Base-by-base conservation (phyloP, 2,888 invertebrate genomes). In the Hoplodrina ambigua region DNA sequence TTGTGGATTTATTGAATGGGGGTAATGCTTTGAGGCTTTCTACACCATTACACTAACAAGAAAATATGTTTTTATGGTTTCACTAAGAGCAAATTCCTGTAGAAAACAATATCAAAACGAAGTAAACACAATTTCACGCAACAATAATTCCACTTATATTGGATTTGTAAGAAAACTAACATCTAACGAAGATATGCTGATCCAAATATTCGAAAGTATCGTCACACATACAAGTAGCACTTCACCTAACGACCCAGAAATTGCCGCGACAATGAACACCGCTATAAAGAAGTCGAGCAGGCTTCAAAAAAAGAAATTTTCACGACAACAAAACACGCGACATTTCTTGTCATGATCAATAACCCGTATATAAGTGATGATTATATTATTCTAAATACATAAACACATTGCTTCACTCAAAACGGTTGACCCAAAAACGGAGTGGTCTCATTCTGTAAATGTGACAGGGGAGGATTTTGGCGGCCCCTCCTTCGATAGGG, bases 361-460 rank as follows among this genome's bases (percentile, higher is more conserved):
- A 68, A 69, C 61, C 59, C 72, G 56, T 60, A 41, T 50, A 33
- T 65, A 59, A 80, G 72, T 65, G 71, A 67, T 71, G 67, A 72
- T 83, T 74, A 80, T 79, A 72, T 65, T 67, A 66, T 58, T 72
- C 66, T 73, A 75, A 84, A 80, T 67, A 72, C 73, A 75, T 73
- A 82, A 82, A 82, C 76, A 84, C 76, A 77, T 74, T 68, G 67
- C 71, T 79, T 75, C 59, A 57, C 67, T 61, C 58, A 74, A 86
- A 86, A 88, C 86, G 86, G 85, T 86, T 91, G 92, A 91, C 91
- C 91, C 87, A 90, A 90, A 91, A 91, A 89, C 88, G 81, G 72
- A 86, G 81, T 75, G 81, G 71, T 68, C 69, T 77, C 78, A 70
- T 82, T 77, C 68, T 68, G 73, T 72, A 75, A 77, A 78, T 80